phyloP scores from a whole-genome alignment of 2,797 vertebrate species.

The Pipistrellus nathusii region DNA sequence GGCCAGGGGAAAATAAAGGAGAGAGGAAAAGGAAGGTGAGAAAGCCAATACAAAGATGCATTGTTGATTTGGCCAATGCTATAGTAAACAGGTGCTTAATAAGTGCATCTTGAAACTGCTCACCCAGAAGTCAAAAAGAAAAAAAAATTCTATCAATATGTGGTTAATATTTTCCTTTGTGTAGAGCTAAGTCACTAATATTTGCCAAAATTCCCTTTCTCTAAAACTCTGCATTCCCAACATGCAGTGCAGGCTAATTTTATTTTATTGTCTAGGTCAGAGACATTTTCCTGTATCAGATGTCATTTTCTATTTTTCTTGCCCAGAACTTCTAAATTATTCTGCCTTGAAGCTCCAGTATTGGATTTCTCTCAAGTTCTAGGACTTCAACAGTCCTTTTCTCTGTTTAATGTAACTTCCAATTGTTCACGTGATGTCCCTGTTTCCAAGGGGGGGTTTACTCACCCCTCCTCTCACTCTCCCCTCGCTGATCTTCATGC shows the following conservation, averaged over 20 bases:
- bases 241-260: slow-evolving; percentile 58
- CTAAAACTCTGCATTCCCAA: slow-evolving; percentile 21
- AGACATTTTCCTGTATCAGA: slow-evolving; percentile 82
- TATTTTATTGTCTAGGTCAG: slow-evolving; percentile 81
- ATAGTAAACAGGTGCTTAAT: not conserved
- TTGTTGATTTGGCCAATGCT: not conserved
- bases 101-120: slow-evolving; percentile 38
- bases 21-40: not conserved
- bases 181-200: slow-evolving; percentile 40
- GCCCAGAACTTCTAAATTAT: slow-evolving; percentile 82
- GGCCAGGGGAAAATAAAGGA: not conserved
- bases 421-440: slow-evolving; percentile 70
- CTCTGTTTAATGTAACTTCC: slow-evolving; percentile 85
- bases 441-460: slow-evolving; percentile 64
- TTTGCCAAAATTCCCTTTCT: slow-evolving; percentile 63
- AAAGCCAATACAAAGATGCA: not conserved
- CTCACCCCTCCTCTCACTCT: not conserved
- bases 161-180: slow-evolving; percentile 55
- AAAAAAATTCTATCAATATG: not conserved
- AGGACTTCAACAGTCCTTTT: slow-evolving; percentile 77
- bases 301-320: slow-evolving; percentile 81
- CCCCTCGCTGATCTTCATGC: not conserved
- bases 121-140: not conserved
- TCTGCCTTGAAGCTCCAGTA: slow-evolving; percentile 76
- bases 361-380: slow-evolving; percentile 80